phyloP scores from a whole-genome alignment of 2,797 vertebrate genomes.

The Scyliorhinus canicula region DNA sequence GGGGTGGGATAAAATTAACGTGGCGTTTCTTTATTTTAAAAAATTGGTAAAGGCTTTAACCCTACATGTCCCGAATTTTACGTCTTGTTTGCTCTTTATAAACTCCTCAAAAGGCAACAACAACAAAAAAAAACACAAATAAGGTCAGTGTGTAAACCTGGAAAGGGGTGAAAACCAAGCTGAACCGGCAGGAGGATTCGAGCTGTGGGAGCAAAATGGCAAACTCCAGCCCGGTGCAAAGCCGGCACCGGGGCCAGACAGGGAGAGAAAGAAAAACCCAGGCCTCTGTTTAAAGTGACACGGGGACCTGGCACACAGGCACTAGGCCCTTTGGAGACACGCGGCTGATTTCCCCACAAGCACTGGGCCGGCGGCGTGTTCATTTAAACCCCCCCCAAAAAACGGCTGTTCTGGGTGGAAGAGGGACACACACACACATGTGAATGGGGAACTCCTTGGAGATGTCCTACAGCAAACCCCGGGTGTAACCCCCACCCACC shows the following conservation, averaged over 20 bases:
- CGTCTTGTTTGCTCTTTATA: neutral
- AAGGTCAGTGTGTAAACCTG: neutral
- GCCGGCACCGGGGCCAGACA: neutral
- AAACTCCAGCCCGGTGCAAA: neutral
- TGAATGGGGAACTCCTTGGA: neutral
- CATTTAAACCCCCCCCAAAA: neutral
- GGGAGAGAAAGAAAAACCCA: neutral
- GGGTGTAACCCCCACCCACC: neutral
- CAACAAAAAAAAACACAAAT: neutral
- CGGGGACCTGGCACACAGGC: neutral
- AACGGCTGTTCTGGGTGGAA: too few species aligned
- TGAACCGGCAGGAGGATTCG: neutral
- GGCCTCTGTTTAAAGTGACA: neutral
- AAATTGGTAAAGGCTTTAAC: neutral
- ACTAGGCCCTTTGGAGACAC: conserved; percentile 14
- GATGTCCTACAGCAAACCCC: neutral
- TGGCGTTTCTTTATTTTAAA: neutral
- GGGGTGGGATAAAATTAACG: neutral
- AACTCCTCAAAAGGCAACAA: neutral
- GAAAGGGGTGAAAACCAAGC: neutral
- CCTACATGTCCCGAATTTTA: neutral
- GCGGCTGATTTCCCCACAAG: neutral
- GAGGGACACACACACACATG: too few species aligned
- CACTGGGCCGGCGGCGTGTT: neutral
- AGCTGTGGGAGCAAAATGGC: neutral